Evolutionary conservation across 2,888 invertebrate genomes (phyloP).

Genomic region (Ectemnius lituratus): DNA sequence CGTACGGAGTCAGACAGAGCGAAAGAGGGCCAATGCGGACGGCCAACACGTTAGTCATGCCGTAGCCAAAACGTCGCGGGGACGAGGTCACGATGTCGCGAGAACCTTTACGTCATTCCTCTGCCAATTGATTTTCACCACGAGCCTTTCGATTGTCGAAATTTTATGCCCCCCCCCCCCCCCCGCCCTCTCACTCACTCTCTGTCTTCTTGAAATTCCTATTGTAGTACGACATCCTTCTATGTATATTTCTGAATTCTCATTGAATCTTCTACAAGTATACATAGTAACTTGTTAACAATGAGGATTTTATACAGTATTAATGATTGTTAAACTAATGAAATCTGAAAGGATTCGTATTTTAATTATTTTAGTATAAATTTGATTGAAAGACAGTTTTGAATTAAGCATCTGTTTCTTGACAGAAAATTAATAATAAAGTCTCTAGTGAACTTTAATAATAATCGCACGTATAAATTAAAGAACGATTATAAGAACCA

Average conservation of each 20-base stretch:
- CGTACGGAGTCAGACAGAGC: slow-evolving; percentile 19
- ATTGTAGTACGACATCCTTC: neutral
- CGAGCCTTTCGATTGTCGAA: slow-evolving; percentile 20
- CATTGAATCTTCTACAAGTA: neutral
- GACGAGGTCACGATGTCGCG: slow-evolving; percentile 61
- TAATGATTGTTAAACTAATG: neutral
- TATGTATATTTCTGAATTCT: no score
- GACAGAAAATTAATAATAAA: no score
- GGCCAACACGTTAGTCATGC: slow-evolving; percentile 45
- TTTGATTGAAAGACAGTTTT: neutral
- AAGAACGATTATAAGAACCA: no score
- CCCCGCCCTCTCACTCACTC: neutral
- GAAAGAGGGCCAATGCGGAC: slow-evolving; percentile 23
- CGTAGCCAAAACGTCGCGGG: slow-evolving; percentile 53
- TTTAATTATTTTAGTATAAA: neutral
- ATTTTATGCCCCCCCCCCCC: neutral
- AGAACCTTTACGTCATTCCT: slow-evolving; percentile 46
- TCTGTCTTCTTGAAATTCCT: neutral
- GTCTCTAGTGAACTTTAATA: no score
- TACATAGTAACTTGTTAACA: neutral
- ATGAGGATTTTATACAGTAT: neutral
- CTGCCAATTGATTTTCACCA: slow-evolving; percentile 4
- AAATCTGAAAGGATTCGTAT: neutral
- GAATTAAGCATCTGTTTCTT: neutral
- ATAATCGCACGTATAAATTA: no score